Evolutionary conservation across 2,113 vertebrate species (phyloP).

Genomic region (Delphinapterus leucas): DNA sequence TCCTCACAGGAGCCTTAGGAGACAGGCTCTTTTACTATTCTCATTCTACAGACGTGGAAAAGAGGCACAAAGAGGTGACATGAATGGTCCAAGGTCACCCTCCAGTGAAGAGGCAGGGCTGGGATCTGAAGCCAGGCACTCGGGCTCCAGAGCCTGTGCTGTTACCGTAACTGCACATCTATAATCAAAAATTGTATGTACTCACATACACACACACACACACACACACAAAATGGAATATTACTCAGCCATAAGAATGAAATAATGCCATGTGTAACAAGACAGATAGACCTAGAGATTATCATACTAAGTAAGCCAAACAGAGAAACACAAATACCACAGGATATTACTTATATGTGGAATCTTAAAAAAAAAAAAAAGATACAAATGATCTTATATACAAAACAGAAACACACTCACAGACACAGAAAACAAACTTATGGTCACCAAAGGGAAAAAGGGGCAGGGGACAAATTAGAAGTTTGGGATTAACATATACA

Average conservation of each 20-base stretch:
- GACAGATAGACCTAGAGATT: neutral
- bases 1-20: neutral
- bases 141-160: neutral
- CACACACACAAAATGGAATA: neutral
- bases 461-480: neutral
- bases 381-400: too few relatives aligned
- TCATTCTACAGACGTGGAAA: too few relatives aligned
- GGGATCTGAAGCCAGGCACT: too few relatives aligned
- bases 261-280: neutral
- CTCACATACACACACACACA: neutral
- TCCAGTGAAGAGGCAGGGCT: too few relatives aligned
- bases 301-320: neutral
- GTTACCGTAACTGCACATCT: accelerated
- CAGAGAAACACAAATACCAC: neutral
- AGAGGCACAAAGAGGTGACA: too few relatives aligned
- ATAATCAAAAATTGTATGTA: too few relatives aligned
- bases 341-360: neutral
- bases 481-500: neutral
- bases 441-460: neutral
- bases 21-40: neutral
- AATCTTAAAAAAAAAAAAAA: neutral
- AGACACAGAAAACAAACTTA: neutral
- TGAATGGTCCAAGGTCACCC: too few relatives aligned
- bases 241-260: neutral
- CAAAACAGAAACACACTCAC: neutral